phyloP scores from a whole-genome alignment of 2,797 vertebrate species.

The Allobates femoralis region DNA sequence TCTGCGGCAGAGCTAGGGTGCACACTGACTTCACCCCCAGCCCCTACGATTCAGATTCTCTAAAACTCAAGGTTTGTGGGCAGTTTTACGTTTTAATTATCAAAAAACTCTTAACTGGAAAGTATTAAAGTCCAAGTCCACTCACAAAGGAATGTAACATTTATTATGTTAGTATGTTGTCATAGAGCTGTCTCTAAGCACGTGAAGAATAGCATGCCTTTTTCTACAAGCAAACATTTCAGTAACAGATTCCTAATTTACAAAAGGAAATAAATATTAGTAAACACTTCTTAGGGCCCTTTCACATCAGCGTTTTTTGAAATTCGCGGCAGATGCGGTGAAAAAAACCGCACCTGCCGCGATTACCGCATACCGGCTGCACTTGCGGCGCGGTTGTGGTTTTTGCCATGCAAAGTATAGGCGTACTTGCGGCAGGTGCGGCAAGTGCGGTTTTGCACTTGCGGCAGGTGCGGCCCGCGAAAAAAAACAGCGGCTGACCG shows the following conservation, averaged over 20 bases:
- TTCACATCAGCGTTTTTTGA: no score
- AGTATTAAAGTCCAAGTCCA: neutral
- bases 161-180: neutral
- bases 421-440: no score
- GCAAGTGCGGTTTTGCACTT: no score
- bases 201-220: neutral
- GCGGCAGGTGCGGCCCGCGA: no score
- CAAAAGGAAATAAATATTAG: neutral
- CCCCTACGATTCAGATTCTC: constrained; percentile 95
- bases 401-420: no score
- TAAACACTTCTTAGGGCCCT: neutral
- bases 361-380: no score
- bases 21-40: constrained; percentile 98
- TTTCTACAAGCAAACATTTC: neutral
- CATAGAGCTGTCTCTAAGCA: neutral
- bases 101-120: neutral
- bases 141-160: neutral
- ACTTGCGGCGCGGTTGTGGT: no score
- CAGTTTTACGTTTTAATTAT: neutral
- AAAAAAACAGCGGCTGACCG: no score
- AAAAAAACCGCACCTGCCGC: no score
- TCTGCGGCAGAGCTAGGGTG: constrained; percentile 93
- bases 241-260: neutral
- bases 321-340: no score
- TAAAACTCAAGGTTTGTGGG: constrained; percentile 90